These are phyloP conservation scores for Alaudala cheleensis DNA, from an alignment of 2,113 vertebrate species.

Conservation along the genomic window DNA sequence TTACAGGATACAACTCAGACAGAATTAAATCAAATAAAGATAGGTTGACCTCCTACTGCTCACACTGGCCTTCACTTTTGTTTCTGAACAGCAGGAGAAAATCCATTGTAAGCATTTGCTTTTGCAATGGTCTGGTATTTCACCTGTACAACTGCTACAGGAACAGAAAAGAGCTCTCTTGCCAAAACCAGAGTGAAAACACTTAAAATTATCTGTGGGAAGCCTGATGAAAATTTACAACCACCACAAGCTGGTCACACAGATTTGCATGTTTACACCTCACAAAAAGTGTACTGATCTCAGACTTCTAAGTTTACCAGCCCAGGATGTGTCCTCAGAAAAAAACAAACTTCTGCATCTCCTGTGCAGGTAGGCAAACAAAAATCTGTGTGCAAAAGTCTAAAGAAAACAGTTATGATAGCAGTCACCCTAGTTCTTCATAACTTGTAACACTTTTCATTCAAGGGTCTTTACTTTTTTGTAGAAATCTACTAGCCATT, in stretches of 20 bases:
- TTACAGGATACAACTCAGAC: constrained; percentile 33
- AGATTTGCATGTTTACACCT: constrained; percentile 21
- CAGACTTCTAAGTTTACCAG: background rate
- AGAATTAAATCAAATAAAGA: constrained; percentile 50
- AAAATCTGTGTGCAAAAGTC: background rate
- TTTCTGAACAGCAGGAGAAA: constrained; percentile 32
- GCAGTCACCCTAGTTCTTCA: background rate
- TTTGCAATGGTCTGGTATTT: constrained; percentile 13
- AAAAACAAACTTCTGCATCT: background rate
- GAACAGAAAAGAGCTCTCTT: background rate
- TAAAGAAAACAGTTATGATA: background rate
- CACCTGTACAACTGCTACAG: background rate
- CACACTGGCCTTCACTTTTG: constrained; percentile 24
- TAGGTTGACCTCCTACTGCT: constrained; percentile 12
- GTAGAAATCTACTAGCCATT: background rate
- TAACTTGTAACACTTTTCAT: background rate
- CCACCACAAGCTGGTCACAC: background rate
- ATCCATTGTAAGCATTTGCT: constrained; percentile 16
- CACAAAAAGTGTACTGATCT: background rate
- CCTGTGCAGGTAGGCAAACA: background rate
- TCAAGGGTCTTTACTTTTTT: background rate
- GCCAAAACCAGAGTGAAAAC: background rate
- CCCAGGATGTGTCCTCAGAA: background rate
- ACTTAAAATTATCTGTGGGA: constrained; percentile 14
- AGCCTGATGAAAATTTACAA: constrained; percentile 1